A percentile compares a stretch with the other conserved stretches of the same genome.
These are phyloP conservation scores for Corythornis vintsioides DNA, from an alignment of 2,113 vertebrate species.

Conservation along the genomic window DNA sequence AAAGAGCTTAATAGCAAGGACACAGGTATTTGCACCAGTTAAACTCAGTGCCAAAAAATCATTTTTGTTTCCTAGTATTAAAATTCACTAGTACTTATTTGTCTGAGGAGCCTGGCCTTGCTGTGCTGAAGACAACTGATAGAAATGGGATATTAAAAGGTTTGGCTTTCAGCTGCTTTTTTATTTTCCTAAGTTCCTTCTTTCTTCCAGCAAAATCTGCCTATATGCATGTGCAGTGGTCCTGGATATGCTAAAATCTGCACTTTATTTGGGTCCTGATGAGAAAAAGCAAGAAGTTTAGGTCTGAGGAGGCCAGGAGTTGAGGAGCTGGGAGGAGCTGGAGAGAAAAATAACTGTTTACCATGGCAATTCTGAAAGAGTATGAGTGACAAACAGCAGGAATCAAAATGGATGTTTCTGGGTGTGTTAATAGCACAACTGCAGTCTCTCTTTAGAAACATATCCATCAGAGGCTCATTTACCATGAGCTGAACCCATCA, in stretches of 20 bases:
- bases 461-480: neutral
- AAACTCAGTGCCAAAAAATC: neutral
- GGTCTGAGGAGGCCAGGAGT: neutral
- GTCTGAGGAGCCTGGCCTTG: neutral
- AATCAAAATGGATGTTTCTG: neutral
- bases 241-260: neutral
- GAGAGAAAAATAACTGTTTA: neutral
- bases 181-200: neutral
- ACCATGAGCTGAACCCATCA: neutral
- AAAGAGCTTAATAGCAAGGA: neutral
- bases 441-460: slow-evolving; percentile 4
- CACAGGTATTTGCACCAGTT: neutral
- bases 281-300: neutral
- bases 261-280: neutral
- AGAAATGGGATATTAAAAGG: neutral
- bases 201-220: neutral
- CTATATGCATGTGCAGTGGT: neutral
- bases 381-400: neutral
- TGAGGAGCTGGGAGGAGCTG: no score
- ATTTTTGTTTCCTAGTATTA: neutral
- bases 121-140: neutral
- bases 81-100: neutral
- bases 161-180: neutral
- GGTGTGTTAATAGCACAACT: neutral
- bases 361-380: neutral